phyloP scores from a whole-genome alignment of 1,140 invertebrate species.

The Brachionus calyciflorus region DNA sequence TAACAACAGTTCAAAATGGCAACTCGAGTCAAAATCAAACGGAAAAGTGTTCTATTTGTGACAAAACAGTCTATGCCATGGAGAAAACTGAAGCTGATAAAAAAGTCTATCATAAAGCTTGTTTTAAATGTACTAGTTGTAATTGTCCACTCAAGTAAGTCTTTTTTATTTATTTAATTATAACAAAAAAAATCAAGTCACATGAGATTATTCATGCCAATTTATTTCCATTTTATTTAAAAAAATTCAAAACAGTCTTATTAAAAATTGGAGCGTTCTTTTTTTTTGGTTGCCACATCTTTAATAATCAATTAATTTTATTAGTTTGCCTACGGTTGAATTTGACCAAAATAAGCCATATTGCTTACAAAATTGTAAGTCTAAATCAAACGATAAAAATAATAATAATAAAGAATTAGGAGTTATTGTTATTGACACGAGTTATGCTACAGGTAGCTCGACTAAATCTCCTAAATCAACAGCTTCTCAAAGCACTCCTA shows the following conservation, averaged over 20 bases:
- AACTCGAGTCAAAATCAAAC: neutral
- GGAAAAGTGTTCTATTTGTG: constrained; percentile 53
- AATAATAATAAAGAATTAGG: neutral
- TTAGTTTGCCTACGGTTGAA: constrained; percentile 1
- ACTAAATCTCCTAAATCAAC: neutral
- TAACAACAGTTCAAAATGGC: constrained; percentile 19
- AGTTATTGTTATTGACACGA: constrained; percentile 16
- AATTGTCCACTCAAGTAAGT: constrained; percentile 53
- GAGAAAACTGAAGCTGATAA: constrained; percentile 55
- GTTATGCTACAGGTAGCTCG: neutral
- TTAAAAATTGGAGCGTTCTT: too few relatives aligned
- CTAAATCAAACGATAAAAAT: neutral
- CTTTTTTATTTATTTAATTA: neutral
- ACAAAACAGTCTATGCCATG: constrained; percentile 56
- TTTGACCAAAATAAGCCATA: constrained; percentile 7
- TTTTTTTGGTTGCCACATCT: neutral
- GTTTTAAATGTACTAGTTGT: constrained; percentile 56
- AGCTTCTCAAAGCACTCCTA: neutral
- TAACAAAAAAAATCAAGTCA: neutral
- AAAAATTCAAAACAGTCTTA: too few relatives aligned
- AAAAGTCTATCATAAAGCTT: constrained; percentile 54
- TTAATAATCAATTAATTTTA: neutral
- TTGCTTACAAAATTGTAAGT: constrained; percentile 16
- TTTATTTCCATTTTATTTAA: neutral
- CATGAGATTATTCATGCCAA: neutral